Evolutionary conservation across 1,140 invertebrate species (phyloP), one percentile per base, ranked within the genome.

Genomic region (Sycophila sp.): DNA sequence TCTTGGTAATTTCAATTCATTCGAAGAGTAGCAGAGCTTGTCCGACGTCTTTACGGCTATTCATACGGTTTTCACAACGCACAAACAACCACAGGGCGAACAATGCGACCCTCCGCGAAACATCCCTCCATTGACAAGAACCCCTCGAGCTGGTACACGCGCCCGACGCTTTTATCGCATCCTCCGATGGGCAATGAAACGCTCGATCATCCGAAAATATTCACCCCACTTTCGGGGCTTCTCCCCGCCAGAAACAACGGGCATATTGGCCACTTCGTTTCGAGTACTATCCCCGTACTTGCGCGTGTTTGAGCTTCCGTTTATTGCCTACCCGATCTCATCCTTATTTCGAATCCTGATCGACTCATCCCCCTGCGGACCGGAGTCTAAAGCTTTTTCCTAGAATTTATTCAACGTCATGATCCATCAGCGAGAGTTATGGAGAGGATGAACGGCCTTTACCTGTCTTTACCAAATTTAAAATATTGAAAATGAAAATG

Each of bases 181-280:
- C 26, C 42, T 59, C 38, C 36, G n/a, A 68, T 32, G 65, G 42
- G 28, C 15, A 58, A 47, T 68, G 59, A 68, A 68, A 49, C 55
- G 42, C 65, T 49, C 51, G 65, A 68, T 59, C 53, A 68, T 68
- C 64, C 55, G 22, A 47, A 47, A 68, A 68, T 68, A 68, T 68
- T 68, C 65, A 68, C 65, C 55, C 65, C 55, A 42, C 28, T 66
- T 56, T 66, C 4, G 26, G 22, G 11, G 3, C 28, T n/a, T n/a
- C n/a, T n/a, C 51, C n/a, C 24, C 28, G 15, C 24, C 51, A n/a
- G 47, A 26, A 30, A 15, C 24, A 53, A 28, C 51, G 15, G 3
- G 51, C 11, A 15, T 53, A 53, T 53, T 22, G 2, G 15, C 17
- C 42, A 1, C 7, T 17, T 0, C 5, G 17, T 17, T 19, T 4